Conservation (phyloP, 2,113 vertebrate genomes). For the Thunnus maccoyii region DNA sequence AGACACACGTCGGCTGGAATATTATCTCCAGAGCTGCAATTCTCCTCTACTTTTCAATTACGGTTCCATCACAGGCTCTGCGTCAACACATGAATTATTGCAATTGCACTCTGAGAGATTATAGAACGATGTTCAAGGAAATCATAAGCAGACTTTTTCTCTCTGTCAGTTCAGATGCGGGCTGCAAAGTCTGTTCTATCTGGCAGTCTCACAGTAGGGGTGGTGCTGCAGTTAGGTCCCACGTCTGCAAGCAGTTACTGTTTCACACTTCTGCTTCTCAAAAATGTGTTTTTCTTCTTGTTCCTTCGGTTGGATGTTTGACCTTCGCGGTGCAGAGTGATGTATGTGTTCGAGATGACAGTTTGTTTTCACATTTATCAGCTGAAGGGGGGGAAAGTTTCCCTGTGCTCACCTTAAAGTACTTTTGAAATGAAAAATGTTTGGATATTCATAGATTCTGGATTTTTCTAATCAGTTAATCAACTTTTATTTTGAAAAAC, state of each 20-base stretch:
- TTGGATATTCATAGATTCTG: no score
- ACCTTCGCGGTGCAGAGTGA: no score
- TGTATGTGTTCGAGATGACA: no score
- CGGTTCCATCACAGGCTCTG: conserved; percentile 27
- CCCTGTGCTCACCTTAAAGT: no score
- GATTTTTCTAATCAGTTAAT: no score
- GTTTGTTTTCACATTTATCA: no score
- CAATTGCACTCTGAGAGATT: background rate
- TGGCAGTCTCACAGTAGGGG: background rate
- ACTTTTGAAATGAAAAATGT: no score
- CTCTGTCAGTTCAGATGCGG: background rate
- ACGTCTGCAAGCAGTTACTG: no score
- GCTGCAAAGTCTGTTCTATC: background rate
- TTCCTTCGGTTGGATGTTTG: no score
- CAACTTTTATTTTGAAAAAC: no score
- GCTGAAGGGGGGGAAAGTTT: no score
- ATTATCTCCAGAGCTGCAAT: conserved; percentile 23
- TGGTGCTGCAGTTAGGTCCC: background rate
- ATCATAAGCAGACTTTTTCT: background rate
- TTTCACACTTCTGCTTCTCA: background rate
- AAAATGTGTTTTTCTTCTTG: no score
- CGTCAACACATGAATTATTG: conserved; percentile 24
- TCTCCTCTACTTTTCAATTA: conserved; percentile 39
- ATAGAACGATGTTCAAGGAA: background rate
- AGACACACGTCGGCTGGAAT: conserved; percentile 14